These are phyloP conservation scores for Eulithis prunata DNA, from an alignment of 2,888 invertebrate genomes.

Conservation along the genomic window DNA sequence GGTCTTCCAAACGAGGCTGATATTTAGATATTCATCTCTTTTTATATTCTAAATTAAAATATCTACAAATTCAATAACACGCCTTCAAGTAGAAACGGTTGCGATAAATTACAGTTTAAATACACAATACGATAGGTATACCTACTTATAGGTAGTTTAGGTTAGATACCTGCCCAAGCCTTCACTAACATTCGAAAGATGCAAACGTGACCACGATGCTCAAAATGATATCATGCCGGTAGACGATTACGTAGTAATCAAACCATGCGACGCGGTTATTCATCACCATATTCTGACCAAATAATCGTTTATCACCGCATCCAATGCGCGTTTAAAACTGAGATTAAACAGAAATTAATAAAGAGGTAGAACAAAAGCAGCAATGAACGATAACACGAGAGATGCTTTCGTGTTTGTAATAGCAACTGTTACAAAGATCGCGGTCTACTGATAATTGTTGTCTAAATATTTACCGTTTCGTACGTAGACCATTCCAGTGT, in stretches of 20 bases:
- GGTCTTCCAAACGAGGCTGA: too few species aligned
- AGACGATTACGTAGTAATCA: constrained; percentile 76
- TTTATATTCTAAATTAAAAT: too few species aligned
- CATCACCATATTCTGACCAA: constrained; percentile 37
- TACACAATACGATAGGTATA: too few species aligned
- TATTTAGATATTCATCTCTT: too few species aligned
- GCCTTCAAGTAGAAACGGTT: too few species aligned
- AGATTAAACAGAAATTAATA: background rate
- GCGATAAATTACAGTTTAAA: too few species aligned
- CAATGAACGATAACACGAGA: constrained; percentile 43
- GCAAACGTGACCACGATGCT: constrained; percentile 68
- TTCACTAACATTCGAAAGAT: constrained; percentile 61
- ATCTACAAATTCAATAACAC: too few species aligned
- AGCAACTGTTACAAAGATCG: constrained; percentile 61
- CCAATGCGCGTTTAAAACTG: constrained; percentile 47
- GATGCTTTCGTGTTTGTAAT: constrained; percentile 38
- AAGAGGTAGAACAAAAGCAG: constrained; percentile 33
- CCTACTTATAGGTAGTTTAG: too few species aligned
- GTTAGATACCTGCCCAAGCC: constrained; percentile 36
- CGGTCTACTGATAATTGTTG: constrained; percentile 76
- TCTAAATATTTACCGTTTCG: constrained; percentile 77
- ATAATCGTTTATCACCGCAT: constrained; percentile 35
- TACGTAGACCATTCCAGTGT: constrained; percentile 61
- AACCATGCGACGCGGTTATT: constrained; percentile 55
- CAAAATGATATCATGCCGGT: constrained; percentile 77